phyloP scores from a whole-genome alignment of 2,888 invertebrate species.

The Hedya salicella region DNA sequence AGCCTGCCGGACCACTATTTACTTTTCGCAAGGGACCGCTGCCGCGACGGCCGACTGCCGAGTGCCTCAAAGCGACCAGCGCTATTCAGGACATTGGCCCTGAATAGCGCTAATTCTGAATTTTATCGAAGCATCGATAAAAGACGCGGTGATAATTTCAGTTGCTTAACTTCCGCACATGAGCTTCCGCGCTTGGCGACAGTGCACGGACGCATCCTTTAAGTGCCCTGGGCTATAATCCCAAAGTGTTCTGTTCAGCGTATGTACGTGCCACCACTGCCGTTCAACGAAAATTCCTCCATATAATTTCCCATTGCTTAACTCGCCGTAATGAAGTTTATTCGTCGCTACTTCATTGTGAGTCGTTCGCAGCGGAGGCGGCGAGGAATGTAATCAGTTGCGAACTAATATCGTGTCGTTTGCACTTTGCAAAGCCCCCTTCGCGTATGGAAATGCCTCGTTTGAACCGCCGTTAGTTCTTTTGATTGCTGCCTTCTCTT shows the following conservation, averaged over 20 bases:
- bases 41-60: conserved; percentile 56
- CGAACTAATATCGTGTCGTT: conserved; percentile 82
- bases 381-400: conserved; percentile 83
- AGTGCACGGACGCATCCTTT: conserved; percentile 63
- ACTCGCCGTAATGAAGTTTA: conserved; percentile 83
- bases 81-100: conserved; percentile 50
- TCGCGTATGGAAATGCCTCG: conserved; percentile 83
- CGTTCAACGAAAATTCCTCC: conserved; percentile 81
- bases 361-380: conserved; percentile 76
- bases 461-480: conserved; percentile 80
- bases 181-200: conserved; percentile 57
- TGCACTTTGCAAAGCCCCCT: conserved; percentile 71
- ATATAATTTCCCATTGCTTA: conserved; percentile 83
- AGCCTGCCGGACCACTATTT: conserved; percentile 77
- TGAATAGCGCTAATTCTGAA: no score
- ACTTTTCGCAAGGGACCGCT: conserved; percentile 73
- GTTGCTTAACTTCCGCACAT: conserved; percentile 59
- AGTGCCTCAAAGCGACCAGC: conserved; percentile 52
- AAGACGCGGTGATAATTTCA: conserved; percentile 58
- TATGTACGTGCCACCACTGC: conserved; percentile 66
- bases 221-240: conserved; percentile 72
- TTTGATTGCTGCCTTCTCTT: conserved; percentile 76
- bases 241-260: conserved; percentile 59
- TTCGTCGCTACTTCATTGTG: conserved; percentile 82
- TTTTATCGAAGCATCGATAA: conserved; percentile 45